Evolutionary conservation across 2,888 invertebrate species (phyloP), one percentile per base, ranked within the genome.

Genomic region (Thymelicus sylvestris): DNA sequence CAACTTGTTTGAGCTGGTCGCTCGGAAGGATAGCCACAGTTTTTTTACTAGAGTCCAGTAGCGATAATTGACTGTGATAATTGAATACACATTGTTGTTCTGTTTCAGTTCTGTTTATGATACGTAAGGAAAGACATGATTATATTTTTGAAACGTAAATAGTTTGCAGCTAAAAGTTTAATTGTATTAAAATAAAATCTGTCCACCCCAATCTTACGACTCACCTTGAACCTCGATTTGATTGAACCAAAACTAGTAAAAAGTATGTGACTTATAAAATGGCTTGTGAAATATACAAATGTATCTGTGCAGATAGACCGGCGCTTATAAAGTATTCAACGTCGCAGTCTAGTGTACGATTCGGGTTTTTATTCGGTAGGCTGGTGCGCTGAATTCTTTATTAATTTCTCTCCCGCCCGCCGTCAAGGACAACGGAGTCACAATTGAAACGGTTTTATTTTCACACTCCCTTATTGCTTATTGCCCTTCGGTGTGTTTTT

Each of bases 271-370:
- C 38, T n/a, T 50, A 63, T 10, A 47, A 47, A 64, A 64, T 52
- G 38, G 13, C 6, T 60, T 50, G 60, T 39, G 19, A 62, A 52
- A 67, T 39, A 68, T 48, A 41, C 50, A 47, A 65, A 50, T 7
- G 24, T 13, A 7, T 44, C 59, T 19, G 39, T 59, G 48, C 44
- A 68, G 55, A 60, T 65, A 24, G 48, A 48, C 24, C 5, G 44
- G 8, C 50, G n/a, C 60, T 70, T 52, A 70, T 70, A 70, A 70
- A 70, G 70, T 65, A 70, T 70, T 70, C 70, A 65, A 31, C 68
- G n/a, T 55, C 2, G 10, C 1, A 68, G 64, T 8, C 55, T 69
- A 41, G 59, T 69, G 59, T 69, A 64, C 69, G 64, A 69, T 69
- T 69, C 59, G 64, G 65, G 65, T 60, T 70, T 70, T 70, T 65